phyloP scores from a whole-genome alignment of 2,797 vertebrate genomes.

The Iguana delicatissima region DNA sequence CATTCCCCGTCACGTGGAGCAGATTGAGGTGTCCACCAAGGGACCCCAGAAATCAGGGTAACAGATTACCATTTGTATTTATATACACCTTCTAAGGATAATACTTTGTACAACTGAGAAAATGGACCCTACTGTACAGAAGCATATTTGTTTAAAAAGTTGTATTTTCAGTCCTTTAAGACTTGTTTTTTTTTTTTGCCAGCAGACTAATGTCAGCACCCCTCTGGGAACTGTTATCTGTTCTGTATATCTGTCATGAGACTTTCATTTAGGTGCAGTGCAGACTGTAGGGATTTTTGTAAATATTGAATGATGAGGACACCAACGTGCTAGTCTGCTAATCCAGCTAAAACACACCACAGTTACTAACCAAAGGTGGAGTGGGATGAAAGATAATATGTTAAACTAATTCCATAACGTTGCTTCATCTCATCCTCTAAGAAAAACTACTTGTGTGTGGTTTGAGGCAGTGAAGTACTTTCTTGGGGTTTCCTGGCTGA shows the following conservation, averaged over 20 bases:
- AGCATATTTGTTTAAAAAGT: not conserved
- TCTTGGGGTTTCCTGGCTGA: not conserved
- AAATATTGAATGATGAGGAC: not conserved
- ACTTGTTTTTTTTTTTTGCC: not conserved
- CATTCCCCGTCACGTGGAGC: too few relatives aligned
- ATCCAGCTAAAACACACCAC: not conserved
- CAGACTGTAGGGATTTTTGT: not conserved
- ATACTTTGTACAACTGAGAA: not conserved
- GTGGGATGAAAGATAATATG: conserved; percentile 8
- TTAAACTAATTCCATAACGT: fast-evolving
- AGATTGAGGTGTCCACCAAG: too few relatives aligned
- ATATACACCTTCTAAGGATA: not conserved
- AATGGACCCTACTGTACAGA: not conserved
- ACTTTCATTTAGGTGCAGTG: not conserved
- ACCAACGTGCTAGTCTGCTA: not conserved
- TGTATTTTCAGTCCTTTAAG: not conserved
- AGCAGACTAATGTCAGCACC: not conserved
- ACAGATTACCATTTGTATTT: too few relatives aligned
- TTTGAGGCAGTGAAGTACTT: not conserved
- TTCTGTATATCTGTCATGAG: not conserved
- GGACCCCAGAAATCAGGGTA: too few relatives aligned
- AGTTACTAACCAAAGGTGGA: not conserved
- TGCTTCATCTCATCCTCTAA: not conserved
- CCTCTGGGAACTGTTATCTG: not conserved
- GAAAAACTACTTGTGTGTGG: not conserved